phyloP scores from a whole-genome alignment of 1,140 invertebrate species.

The Dendrolimus punctatus region DNA sequence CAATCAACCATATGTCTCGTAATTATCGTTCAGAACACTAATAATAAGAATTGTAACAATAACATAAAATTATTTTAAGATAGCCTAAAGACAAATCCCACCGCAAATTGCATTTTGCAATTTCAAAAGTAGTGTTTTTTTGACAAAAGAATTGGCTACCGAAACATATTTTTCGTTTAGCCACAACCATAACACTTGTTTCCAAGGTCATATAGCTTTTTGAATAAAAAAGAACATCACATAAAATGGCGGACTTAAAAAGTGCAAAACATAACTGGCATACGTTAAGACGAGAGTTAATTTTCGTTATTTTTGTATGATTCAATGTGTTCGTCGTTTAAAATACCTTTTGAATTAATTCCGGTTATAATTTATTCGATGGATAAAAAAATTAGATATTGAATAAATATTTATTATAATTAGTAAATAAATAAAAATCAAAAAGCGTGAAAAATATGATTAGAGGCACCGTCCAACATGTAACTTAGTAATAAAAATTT shows the following conservation, averaged over 20 bases:
- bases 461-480: too few relatives aligned
- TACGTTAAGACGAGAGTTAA: too few relatives aligned
- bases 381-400: too few relatives aligned
- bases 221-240: slow-evolving; percentile 32
- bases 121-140: slow-evolving; percentile 2
- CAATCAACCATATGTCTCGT: slow-evolving; percentile 31
- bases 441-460: too few relatives aligned
- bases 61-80: background rate
- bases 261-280: too few relatives aligned
- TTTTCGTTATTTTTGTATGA: too few relatives aligned
- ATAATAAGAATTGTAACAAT: slow-evolving; percentile 15
- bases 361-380: too few relatives aligned
- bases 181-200: slow-evolving; percentile 37
- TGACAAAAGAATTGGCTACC: slow-evolving; percentile 23
- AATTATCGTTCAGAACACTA: background rate
- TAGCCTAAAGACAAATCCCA: slow-evolving; percentile 9
- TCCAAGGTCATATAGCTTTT: slow-evolving; percentile 33
- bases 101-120: slow-evolving; percentile 30
- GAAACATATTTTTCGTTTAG: slow-evolving; percentile 21
- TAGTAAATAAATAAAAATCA: too few relatives aligned
- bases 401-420: too few relatives aligned
- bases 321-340: too few relatives aligned
- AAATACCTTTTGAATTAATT: too few relatives aligned
- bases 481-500: too few relatives aligned
- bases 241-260: slow-evolving; percentile 33